Evolutionary conservation across 2,113 vertebrate genomes (phyloP).

Genomic region (Agelaius phoeniceus): DNA sequence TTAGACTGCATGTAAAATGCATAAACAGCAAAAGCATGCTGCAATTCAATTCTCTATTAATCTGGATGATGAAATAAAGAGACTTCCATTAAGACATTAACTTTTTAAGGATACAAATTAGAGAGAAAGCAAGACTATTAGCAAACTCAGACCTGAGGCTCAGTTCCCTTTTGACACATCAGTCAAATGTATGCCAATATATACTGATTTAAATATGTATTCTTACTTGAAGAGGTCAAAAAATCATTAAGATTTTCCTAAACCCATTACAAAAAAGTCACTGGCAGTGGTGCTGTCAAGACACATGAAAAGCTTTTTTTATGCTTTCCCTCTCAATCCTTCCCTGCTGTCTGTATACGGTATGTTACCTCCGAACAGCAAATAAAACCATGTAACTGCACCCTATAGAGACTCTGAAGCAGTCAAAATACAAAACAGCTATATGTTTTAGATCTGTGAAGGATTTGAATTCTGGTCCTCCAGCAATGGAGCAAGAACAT

Average conservation of each 20-base stretch:
- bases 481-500: background rate
- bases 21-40: constrained; percentile 24
- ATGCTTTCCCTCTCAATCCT: background rate
- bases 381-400: background rate
- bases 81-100: background rate
- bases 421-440: background rate
- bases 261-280: background rate
- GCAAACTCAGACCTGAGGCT: background rate
- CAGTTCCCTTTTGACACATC: background rate
- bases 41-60: constrained; percentile 36
- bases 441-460: background rate
- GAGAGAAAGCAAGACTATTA: background rate
- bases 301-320: background rate
- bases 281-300: background rate
- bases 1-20: constrained; percentile 61
- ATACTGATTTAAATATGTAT: background rate
- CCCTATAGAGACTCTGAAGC: background rate
- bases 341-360: background rate
- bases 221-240: background rate
- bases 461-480: background rate
- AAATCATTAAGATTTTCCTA: background rate
- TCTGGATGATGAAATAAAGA: constrained; percentile 18
- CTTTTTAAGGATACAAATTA: background rate
- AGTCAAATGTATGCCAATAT: background rate
- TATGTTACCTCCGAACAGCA: background rate